phyloP scores from a whole-genome alignment of 2,888 invertebrate genomes.

The Chalcosyrphus nemorum region DNA sequence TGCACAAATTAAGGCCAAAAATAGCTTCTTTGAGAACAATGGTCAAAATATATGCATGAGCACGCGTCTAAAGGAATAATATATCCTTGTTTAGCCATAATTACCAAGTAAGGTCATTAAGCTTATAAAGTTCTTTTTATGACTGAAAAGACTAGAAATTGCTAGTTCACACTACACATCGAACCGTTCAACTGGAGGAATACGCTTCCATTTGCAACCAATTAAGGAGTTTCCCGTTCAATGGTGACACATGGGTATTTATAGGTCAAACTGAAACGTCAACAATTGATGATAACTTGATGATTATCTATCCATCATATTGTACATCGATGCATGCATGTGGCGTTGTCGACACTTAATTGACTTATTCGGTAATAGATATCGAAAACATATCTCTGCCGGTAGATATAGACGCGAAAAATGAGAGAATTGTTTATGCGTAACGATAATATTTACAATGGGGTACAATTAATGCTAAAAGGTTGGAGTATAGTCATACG shows the following conservation, averaged over 20 bases:
- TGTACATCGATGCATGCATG: background rate
- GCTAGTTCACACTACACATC: background rate
- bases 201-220: slow-evolving; percentile 8
- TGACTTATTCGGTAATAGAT: slow-evolving; percentile 49
- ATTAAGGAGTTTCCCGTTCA: slow-evolving; percentile 16
- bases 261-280: slow-evolving; percentile 35
- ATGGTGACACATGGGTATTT: slow-evolving; percentile 22
- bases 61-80: background rate
- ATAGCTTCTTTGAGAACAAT: background rate
- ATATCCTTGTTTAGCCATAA: background rate
- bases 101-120: background rate
- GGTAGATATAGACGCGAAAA: slow-evolving; percentile 19
- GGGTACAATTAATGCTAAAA: background rate
- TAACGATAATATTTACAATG: background rate
- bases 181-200: background rate
- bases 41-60: background rate
- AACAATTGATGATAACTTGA: slow-evolving; percentile 8
- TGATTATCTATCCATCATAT: background rate
- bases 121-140: background rate
- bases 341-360: slow-evolving; percentile 8
- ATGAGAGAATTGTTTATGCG: background rate
- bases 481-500: background rate
- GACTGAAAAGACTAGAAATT: background rate
- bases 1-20: background rate
- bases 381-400: background rate